Evolutionary conservation across 2,797 vertebrate species (phyloP).

Genomic region (Philypnodon macrostomus): DNA sequence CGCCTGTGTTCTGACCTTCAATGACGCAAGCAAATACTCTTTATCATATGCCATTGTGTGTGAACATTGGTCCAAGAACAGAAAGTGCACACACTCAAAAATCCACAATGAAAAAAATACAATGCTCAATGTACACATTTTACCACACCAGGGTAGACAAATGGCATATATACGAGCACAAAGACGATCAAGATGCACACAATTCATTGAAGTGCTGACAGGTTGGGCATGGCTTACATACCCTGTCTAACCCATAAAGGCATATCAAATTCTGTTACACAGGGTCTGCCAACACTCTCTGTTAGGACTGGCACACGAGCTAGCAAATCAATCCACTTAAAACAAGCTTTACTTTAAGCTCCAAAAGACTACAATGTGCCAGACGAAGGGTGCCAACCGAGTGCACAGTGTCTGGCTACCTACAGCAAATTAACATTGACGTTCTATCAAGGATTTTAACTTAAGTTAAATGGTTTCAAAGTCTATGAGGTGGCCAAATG

Average conservation of each 20-base stretch:
- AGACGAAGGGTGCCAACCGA: conserved; percentile 33
- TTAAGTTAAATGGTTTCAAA: no score
- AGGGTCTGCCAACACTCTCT: conserved; percentile 36
- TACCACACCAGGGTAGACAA: conserved; percentile 6
- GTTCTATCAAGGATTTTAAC: no score
- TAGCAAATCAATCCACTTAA: conserved; percentile 56
- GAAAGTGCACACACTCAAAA: conserved; percentile 29
- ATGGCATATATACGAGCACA: conserved; percentile 10
- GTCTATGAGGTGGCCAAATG: no score
- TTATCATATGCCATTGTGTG: no score
- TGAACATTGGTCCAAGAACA: no score
- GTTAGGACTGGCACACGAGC: conserved; percentile 39
- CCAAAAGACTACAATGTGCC: conserved; percentile 19
- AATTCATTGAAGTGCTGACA: conserved; percentile 32
- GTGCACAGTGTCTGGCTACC: conserved; percentile 19
- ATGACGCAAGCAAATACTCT: conserved; percentile 49
- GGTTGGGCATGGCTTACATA: conserved; percentile 27
- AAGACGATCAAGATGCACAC: conserved; percentile 14
- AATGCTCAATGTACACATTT: no score
- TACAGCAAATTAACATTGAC: conserved; percentile 7
- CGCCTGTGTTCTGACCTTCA: conserved; percentile 58
- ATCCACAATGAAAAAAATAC: no score
- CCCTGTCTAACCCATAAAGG: conserved; percentile 27
- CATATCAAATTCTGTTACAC: conserved; percentile 35
- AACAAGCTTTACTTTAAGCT: conserved; percentile 52